phyloP scores from a whole-genome alignment of 2,888 invertebrate genomes.

The Margaritifera margaritifera region DNA sequence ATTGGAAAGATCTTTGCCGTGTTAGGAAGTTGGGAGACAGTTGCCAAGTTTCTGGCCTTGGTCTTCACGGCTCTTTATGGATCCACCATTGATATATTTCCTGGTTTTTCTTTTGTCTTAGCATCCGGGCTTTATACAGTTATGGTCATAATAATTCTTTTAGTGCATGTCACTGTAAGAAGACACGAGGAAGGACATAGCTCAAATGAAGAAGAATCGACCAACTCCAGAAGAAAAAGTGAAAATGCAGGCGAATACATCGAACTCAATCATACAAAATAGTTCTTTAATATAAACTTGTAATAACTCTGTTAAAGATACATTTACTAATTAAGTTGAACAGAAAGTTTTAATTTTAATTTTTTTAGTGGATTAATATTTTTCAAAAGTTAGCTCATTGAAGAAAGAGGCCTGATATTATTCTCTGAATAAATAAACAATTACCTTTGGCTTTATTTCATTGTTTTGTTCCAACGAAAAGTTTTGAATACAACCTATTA shows the following conservation, averaged over 20 bases:
- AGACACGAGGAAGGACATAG: conserved; percentile 29
- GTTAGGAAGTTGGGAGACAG: conserved; percentile 66
- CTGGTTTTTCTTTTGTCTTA: conserved; percentile 62
- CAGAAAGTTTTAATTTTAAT: too few species aligned
- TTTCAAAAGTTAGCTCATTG: too few species aligned
- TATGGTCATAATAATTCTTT: conserved; percentile 42
- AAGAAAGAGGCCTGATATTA: too few species aligned
- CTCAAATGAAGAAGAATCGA: conserved; percentile 20
- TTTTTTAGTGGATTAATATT: too few species aligned
- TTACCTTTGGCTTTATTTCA: too few species aligned
- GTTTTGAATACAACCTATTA: too few species aligned
- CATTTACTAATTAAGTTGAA: too few species aligned
- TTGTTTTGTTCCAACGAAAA: background rate
- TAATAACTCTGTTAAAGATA: background rate
- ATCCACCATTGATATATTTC: conserved; percentile 59
- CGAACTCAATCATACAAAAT: conserved; percentile 26
- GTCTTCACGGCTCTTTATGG: conserved; percentile 64
- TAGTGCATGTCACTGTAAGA: conserved; percentile 39
- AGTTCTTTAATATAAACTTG: background rate
- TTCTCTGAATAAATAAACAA: too few species aligned
- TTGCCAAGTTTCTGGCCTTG: conserved; percentile 64
- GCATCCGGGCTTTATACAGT: conserved; percentile 55
- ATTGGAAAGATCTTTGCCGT: conserved; percentile 68
- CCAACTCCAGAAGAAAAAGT: conserved; percentile 3
- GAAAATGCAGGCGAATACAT: conserved; percentile 30